Evolutionary conservation across 1,140 invertebrate genomes (phyloP).

Genomic region (Agrilus planipennis): DNA sequence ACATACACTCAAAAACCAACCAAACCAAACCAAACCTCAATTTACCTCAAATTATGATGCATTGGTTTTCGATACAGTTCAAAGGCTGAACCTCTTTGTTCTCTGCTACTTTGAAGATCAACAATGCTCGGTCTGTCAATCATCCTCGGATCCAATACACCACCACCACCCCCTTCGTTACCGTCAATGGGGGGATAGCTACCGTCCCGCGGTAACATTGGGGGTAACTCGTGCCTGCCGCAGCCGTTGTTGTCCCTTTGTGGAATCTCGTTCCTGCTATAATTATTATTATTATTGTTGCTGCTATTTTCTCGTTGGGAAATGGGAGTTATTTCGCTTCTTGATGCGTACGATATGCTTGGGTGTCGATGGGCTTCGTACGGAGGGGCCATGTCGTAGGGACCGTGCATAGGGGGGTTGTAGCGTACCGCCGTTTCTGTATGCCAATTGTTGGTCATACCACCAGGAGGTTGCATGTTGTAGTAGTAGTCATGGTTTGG

Average conservation of each 20-base stretch:
- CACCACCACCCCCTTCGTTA: too few relatives aligned
- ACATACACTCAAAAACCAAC: slow-evolving; percentile 15
- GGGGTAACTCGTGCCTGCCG: too few relatives aligned
- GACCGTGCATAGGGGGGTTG: slow-evolving; percentile 22
- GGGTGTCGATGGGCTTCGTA: slow-evolving; percentile 29
- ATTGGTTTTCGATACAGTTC: slow-evolving; percentile 85
- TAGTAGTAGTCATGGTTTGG: slow-evolving; percentile 39
- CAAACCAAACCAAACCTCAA: slow-evolving; percentile 8
- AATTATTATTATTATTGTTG: too few relatives aligned
- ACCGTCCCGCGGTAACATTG: slow-evolving; percentile 9
- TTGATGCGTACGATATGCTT: slow-evolving; percentile 30
- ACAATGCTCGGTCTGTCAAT: slow-evolving; percentile 27
- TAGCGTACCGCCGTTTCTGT: slow-evolving; percentile 26
- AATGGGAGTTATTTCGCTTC: slow-evolving; percentile 32
- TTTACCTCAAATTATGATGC: slow-evolving; percentile 64
- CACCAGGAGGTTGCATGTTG: slow-evolving; percentile 32
- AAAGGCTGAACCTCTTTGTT: slow-evolving; percentile 88
- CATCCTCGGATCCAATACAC: slow-evolving; percentile 24
- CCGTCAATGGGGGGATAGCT: too few relatives aligned
- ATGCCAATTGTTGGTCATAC: slow-evolving; percentile 17
- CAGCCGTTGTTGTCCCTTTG: too few relatives aligned
- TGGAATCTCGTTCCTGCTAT: too few relatives aligned
- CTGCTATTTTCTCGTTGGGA: slow-evolving; percentile 23
- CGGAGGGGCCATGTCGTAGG: slow-evolving; percentile 30
- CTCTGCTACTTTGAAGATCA: slow-evolving; percentile 55